These are phyloP conservation scores for Spatulosminthurus flaviceps DNA, from an alignment of 2,888 invertebrate genomes.

Conservation along the genomic window DNA sequence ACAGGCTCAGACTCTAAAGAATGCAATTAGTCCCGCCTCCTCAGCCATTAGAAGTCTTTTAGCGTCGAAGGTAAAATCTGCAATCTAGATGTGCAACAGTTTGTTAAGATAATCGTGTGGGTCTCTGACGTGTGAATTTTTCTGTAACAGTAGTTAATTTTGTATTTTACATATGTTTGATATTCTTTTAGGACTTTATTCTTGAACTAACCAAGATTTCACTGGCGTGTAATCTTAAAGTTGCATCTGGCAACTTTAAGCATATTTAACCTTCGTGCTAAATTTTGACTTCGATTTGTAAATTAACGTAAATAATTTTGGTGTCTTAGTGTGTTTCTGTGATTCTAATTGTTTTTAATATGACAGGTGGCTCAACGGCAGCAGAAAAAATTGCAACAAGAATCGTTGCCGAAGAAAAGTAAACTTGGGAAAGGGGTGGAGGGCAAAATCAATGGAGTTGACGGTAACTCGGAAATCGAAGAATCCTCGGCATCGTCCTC, in stretches of 20 bases:
- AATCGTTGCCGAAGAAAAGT: constrained; percentile 10
- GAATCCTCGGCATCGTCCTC: constrained; percentile 70
- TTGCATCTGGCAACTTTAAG: too few species aligned
- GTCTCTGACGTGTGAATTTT: constrained; percentile 19
- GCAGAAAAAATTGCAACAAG: constrained; percentile 71
- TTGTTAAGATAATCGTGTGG: neutral
- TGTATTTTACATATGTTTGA: neutral
- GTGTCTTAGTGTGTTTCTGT: neutral
- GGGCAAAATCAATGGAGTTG: constrained; percentile 64
- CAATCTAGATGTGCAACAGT: neutral
- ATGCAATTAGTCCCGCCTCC: constrained; percentile 58
- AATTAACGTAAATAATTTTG: too few species aligned
- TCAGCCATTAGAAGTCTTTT: constrained; percentile 63
- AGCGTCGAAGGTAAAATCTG: constrained; percentile 62
- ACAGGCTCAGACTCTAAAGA: constrained; percentile 36
- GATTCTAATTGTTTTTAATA: neutral
- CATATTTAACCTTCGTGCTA: too few species aligned
- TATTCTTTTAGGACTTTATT: neutral
- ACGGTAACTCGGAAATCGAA: constrained; percentile 66
- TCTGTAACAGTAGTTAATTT: neutral
- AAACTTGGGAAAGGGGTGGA: constrained; percentile 37
- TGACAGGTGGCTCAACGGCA: constrained; percentile 76
- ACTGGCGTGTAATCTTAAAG: too few species aligned
- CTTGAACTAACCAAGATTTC: neutral
- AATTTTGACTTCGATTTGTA: too few species aligned